Percentiles rank a stretch among this genome's conserved stretches.
Conservation (phyloP, 2,113 vertebrate species). For the Chaetodon trifascialis region DNA sequence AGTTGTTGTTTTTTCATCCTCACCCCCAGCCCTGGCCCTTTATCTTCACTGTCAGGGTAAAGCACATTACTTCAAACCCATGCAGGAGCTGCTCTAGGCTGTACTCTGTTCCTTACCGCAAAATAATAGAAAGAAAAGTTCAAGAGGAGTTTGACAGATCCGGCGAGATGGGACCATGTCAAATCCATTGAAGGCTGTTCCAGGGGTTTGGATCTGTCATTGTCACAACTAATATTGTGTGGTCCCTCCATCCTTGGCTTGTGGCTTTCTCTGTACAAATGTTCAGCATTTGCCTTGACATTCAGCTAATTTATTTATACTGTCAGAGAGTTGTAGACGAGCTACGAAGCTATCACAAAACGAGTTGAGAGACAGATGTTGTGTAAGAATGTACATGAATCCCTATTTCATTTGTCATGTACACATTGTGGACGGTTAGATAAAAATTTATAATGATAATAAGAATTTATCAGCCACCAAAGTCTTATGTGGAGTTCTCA, state of each 20-base stretch:
- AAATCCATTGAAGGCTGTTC: slow-evolving; percentile 67
- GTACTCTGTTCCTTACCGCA: slow-evolving; percentile 46
- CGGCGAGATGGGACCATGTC: slow-evolving; percentile 69
- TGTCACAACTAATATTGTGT: slow-evolving; percentile 71
- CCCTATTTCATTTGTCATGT: background rate
- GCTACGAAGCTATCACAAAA: slow-evolving; percentile 4
- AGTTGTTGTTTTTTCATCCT: slow-evolving; percentile 39
- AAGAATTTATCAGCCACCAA: background rate
- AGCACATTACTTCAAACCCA: slow-evolving; percentile 75
- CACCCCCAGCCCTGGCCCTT: slow-evolving; percentile 52
- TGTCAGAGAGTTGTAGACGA: slow-evolving; percentile 7
- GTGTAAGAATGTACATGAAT: background rate
- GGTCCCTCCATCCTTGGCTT: slow-evolving; percentile 43
- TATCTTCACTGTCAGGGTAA: slow-evolving; percentile 77
- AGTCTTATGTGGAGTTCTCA: background rate
- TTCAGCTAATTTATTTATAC: slow-evolving; percentile 47
- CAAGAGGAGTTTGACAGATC: slow-evolving; percentile 71
- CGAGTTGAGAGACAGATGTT: slow-evolving; percentile 5
- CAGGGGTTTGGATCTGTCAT: slow-evolving; percentile 67
- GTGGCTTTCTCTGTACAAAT: slow-evolving; percentile 42
- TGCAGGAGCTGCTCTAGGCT: slow-evolving; percentile 69
- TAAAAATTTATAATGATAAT: background rate
- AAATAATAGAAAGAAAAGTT: slow-evolving; percentile 65
- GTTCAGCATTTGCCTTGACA: slow-evolving; percentile 41
- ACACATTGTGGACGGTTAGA: background rate